Conservation (phyloP, 2,888 invertebrate genomes). For the Aspidapion aeneum region DNA sequence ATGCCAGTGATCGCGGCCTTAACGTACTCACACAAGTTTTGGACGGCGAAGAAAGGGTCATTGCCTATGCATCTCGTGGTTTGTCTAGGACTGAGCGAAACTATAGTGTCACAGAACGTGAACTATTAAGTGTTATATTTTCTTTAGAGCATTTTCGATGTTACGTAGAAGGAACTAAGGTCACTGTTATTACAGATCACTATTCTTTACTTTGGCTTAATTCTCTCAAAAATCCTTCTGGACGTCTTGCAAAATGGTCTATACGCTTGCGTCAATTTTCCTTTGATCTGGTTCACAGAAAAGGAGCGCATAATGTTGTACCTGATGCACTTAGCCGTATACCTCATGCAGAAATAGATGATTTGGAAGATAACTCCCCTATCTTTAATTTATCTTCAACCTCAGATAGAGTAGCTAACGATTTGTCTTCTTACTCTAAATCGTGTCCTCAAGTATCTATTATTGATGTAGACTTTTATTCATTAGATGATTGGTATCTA, state of each 20-base stretch:
- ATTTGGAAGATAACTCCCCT: neutral
- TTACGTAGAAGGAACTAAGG: conserved; percentile 27
- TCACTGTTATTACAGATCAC: conserved; percentile 32
- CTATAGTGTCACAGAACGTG: conserved; percentile 27
- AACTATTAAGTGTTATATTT: conserved; percentile 30
- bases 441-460: neutral
- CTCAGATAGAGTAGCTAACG: neutral
- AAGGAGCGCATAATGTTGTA: conserved; percentile 21
- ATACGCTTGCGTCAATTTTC: conserved; percentile 21
- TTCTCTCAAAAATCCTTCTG: conserved; percentile 27
- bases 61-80: conserved; percentile 22
- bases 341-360: neutral
- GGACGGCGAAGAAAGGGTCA: conserved; percentile 11
- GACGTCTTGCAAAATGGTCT: conserved; percentile 29
- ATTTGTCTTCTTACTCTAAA: neutral
- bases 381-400: neutral
- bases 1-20: conserved; percentile 28
- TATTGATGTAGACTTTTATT: neutral
- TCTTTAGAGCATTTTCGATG: conserved; percentile 24
- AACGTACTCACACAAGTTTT: conserved; percentile 13
- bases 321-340: conserved; percentile 23
- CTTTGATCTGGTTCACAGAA: conserved; percentile 27
- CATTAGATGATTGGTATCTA: conserved; percentile 7
- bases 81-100: conserved; percentile 26
- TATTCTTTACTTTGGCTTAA: conserved; percentile 26